These are phyloP conservation scores for Papilio dardanus DNA, from an alignment of 1,140 invertebrate genomes.

Conservation along the genomic window DNA sequence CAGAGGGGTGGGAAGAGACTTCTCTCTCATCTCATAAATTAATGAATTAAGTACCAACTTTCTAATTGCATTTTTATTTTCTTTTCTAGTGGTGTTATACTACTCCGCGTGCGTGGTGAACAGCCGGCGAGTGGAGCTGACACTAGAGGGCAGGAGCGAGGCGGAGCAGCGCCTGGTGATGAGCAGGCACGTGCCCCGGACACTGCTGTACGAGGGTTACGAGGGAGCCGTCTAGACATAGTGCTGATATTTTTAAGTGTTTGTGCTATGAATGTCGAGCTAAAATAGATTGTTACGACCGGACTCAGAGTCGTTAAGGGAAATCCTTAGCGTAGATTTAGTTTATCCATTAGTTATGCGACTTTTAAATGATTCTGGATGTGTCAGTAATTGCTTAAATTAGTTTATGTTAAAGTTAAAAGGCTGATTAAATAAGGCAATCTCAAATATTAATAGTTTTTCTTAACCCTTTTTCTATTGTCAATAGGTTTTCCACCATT, in stretches of 20 bases:
- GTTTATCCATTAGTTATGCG: too few species aligned
- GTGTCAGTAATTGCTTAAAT: background rate
- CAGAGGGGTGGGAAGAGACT: too few species aligned
- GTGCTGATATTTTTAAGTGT: too few species aligned
- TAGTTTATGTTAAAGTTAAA: conserved; percentile 1
- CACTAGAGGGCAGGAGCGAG: conserved; percentile 43
- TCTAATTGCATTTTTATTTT: too few species aligned
- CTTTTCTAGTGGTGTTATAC: conserved; percentile 58
- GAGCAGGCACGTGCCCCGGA: conserved; percentile 37
- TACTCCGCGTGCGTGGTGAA: conserved; percentile 61
- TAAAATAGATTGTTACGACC: background rate
- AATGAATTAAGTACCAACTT: too few species aligned
- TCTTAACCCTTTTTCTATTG: background rate
- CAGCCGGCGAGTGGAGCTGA: conserved; percentile 55
- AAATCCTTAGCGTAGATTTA: too few species aligned
- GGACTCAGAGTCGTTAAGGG: too few species aligned
- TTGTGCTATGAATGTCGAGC: background rate
- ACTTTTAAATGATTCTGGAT: background rate
- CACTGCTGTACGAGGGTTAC: conserved; percentile 28
- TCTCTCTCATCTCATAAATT: too few species aligned
- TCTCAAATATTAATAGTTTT: background rate
- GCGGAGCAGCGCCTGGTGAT: conserved; percentile 44
- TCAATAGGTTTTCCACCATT: too few species aligned
- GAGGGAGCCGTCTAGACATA: conserved; percentile 6
- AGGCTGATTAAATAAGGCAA: conserved; percentile 12